A percentile compares a stretch with the other conserved stretches of the same genome.
Evolutionary conservation across 2,888 invertebrate species (phyloP).

Genomic region (Holacanthella duospinosa): DNA sequence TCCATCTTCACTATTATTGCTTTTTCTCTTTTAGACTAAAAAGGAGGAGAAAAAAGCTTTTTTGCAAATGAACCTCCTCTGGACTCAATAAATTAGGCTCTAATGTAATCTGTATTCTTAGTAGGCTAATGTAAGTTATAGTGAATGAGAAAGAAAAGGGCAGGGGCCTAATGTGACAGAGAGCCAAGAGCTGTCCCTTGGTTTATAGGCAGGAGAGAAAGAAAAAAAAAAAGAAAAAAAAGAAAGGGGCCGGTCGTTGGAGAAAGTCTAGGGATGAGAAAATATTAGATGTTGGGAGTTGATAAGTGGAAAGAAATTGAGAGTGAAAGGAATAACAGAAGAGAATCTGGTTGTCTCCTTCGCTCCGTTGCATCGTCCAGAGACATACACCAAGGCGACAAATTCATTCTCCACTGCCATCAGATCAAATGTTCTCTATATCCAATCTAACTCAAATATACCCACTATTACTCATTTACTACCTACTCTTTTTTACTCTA

Average conservation of each 20-base stretch:
- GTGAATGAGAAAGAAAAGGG: too few relatives aligned
- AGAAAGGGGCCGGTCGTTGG: constrained; percentile 3
- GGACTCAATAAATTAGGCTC: constrained; percentile 38
- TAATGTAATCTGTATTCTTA: constrained; percentile 38
- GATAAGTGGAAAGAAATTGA: constrained; percentile 38
- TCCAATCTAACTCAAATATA: background rate
- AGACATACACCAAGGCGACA: background rate
- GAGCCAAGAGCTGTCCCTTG: too few relatives aligned
- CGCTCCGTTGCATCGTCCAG: background rate
- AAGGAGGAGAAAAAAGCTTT: constrained; percentile 19
- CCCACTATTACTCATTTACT: too few relatives aligned
- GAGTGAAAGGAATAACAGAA: constrained; percentile 26
- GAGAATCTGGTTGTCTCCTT: background rate
- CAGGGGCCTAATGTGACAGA: too few relatives aligned
- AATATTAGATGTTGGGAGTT: constrained; percentile 36
- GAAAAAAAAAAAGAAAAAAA: background rate
- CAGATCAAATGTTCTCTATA: background rate
- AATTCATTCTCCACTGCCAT: background rate
- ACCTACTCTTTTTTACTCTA: too few relatives aligned
- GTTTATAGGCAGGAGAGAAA: too few relatives aligned
- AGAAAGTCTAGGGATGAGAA: constrained; percentile 14
- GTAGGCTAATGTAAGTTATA: too few relatives aligned
- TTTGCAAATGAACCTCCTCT: constrained; percentile 37
- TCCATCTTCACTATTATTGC: constrained; percentile 11
- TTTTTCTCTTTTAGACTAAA: constrained; percentile 12